phyloP scores from a whole-genome alignment of 2,797 vertebrate genomes.

The Triplophysa bombifrons region DNA sequence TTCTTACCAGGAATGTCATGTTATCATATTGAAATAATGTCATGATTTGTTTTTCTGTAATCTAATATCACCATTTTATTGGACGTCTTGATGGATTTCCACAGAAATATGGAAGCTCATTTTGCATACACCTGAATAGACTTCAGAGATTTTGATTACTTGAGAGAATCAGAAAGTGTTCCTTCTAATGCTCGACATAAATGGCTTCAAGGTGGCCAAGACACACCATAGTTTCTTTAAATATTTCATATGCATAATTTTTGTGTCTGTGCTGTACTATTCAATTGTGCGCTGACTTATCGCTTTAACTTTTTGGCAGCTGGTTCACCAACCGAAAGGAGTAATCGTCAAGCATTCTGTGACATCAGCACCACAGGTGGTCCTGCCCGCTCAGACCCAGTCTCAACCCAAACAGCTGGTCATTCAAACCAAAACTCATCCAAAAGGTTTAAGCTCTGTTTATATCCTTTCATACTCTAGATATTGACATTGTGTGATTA shows the following conservation, averaged over 20 bases:
- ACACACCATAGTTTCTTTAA: not conserved
- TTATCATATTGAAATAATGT: slow-evolving; percentile 53
- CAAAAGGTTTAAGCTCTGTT: slow-evolving; percentile 17
- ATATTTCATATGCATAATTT: slow-evolving; percentile 4
- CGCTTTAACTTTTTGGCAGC: slow-evolving; percentile 38
- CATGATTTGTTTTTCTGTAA: slow-evolving; percentile 55
- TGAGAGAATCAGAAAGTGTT: slow-evolving; percentile 30
- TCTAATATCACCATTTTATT: slow-evolving; percentile 54
- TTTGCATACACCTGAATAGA: slow-evolving; percentile 43
- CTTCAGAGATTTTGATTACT: slow-evolving; percentile 33
- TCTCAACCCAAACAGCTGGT: slow-evolving; percentile 48
- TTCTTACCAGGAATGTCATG: slow-evolving; percentile 49
- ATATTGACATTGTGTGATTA: not conserved
- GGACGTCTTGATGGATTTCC: slow-evolving; percentile 51
- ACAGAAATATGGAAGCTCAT: slow-evolving; percentile 47
- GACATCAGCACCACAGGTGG: slow-evolving; percentile 39
- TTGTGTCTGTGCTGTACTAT: not conserved
- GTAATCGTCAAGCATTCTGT: slow-evolving; percentile 50
- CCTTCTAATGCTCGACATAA: not conserved
- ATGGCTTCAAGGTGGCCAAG: slow-evolving; percentile 9
- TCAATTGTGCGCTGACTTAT: not conserved
- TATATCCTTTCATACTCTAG: not conserved
- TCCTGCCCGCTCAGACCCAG: slow-evolving; percentile 48
- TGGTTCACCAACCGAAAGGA: slow-evolving; percentile 60
- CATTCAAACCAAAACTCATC: slow-evolving; percentile 50